phyloP scores from a whole-genome alignment of 2,113 vertebrate genomes.

The Mirounga angustirostris region DNA sequence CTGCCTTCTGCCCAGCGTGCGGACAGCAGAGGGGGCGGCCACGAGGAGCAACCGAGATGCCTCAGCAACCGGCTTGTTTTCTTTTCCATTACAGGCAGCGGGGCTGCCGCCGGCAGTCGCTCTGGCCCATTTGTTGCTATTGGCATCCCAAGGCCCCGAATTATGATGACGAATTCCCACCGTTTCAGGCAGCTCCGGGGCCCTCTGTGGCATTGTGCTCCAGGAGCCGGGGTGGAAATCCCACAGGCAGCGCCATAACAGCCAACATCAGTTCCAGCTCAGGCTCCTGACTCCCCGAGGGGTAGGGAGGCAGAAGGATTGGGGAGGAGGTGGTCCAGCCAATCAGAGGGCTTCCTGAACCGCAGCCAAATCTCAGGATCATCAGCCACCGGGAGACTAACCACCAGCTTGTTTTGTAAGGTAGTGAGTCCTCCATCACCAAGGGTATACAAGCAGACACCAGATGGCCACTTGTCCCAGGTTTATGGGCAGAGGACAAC shows the following conservation, averaged over 20 bases:
- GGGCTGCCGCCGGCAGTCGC: neutral
- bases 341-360: neutral
- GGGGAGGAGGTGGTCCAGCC: neutral
- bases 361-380: neutral
- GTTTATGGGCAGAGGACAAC: neutral
- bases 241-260: neutral
- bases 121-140: constrained; percentile 69
- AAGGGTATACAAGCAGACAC: neutral
- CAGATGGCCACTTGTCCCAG: neutral
- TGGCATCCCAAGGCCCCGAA: constrained; percentile 75
- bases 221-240: neutral
- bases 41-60: fast-evolving
- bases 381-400: neutral
- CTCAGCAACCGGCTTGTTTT: constrained; percentile 40
- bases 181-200: constrained; percentile 52
- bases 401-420: neutral
- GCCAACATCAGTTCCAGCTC: neutral
- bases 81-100: constrained; percentile 58
- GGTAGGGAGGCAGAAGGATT: neutral
- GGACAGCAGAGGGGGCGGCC: neutral
- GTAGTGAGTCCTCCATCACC: neutral
- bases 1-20: neutral
- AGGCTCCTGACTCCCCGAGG: neutral
- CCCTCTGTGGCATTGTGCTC: neutral
- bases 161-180: constrained; percentile 81